These are phyloP conservation scores for Toxotes lorentzi DNA, from an alignment of 2,797 vertebrate genomes.

Conservation along the genomic window DNA sequence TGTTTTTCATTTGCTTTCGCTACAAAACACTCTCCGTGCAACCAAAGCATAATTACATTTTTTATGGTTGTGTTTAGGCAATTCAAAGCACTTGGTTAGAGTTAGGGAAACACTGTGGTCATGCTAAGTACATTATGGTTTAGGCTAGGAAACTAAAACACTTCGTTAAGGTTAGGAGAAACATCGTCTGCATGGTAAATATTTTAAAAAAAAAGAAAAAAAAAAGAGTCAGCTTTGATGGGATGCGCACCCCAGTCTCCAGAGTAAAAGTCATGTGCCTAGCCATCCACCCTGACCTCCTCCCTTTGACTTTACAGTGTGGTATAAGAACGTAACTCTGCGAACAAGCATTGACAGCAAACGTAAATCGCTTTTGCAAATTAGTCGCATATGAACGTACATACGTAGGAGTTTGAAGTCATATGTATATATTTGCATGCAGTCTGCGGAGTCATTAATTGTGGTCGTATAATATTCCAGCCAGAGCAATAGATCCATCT, in stretches of 20 bases:
- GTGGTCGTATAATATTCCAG: slow-evolving; percentile 33
- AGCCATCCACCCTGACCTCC: slow-evolving; percentile 29
- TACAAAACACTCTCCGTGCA: slow-evolving; percentile 6
- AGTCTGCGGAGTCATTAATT: slow-evolving; percentile 21
- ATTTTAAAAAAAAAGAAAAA: slow-evolving; percentile 26
- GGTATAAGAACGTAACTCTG: slow-evolving; percentile 16
- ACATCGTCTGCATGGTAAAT: slow-evolving; percentile 40
- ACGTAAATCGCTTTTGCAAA: slow-evolving; percentile 44
- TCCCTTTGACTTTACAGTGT: slow-evolving; percentile 28
- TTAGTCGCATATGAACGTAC: slow-evolving; percentile 35
- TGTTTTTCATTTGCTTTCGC: neutral
- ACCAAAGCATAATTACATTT: slow-evolving; percentile 43
- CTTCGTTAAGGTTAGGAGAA: slow-evolving; percentile 51
- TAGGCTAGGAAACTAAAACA: slow-evolving; percentile 51
- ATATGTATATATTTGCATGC: slow-evolving; percentile 46
- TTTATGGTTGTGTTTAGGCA: slow-evolving; percentile 39
- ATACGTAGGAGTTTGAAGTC: slow-evolving; percentile 22
- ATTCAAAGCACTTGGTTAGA: slow-evolving; percentile 38
- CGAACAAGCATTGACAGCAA: slow-evolving; percentile 42
- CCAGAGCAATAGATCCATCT: slow-evolving; percentile 21
- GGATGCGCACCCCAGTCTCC: slow-evolving; percentile 28
- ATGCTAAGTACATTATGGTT: slow-evolving; percentile 54
- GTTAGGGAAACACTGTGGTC: slow-evolving; percentile 56
- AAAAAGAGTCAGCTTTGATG: slow-evolving; percentile 26
- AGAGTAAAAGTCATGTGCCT: slow-evolving; percentile 15